Evolutionary conservation across 2,888 invertebrate species (phyloP).

Genomic region (Pollenia labialis): DNA sequence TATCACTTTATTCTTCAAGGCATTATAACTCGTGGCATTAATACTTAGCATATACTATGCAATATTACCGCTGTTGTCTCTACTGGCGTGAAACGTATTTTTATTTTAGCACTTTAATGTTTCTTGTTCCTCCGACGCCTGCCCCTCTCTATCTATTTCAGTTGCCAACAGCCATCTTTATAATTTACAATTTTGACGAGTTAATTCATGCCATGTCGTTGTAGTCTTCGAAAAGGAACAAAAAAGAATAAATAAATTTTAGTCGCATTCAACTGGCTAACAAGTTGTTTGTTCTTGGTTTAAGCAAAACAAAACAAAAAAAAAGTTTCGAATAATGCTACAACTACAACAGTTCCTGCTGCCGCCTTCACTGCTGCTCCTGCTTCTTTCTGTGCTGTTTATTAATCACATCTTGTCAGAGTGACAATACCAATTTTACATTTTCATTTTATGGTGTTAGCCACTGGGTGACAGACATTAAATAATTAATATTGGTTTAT

Average conservation of each 20-base stretch:
- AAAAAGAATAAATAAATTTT: slow-evolving; percentile 6
- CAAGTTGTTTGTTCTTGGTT: slow-evolving; percentile 71
- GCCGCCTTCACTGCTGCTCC: slow-evolving; percentile 17
- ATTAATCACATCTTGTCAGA: slow-evolving; percentile 74
- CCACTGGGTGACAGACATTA: slow-evolving; percentile 84
- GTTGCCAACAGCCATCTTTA: slow-evolving; percentile 71
- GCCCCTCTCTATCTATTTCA: slow-evolving; percentile 3
- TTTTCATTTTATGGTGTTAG: slow-evolving; percentile 80
- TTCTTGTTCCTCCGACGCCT: slow-evolving; percentile 30
- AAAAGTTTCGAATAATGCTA: slow-evolving; percentile 35
- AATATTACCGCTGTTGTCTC: slow-evolving; percentile 53
- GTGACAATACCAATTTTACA: slow-evolving; percentile 83
- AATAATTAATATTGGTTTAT: slow-evolving; percentile 81
- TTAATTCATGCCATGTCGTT: slow-evolving; percentile 71
- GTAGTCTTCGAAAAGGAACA: slow-evolving; percentile 23
- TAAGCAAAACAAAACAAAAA: slow-evolving; percentile 1
- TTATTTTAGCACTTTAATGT: slow-evolving; percentile 70
- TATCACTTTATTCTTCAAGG: slow-evolving; percentile 23
- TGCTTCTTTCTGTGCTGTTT: slow-evolving; percentile 57
- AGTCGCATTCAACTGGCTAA: slow-evolving; percentile 66
- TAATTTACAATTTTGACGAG: slow-evolving; percentile 72
- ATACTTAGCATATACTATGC: background rate
- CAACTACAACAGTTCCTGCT: slow-evolving; percentile 3
- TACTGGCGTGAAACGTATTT: slow-evolving; percentile 69
- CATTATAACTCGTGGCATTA: slow-evolving; percentile 59